Conservation (phyloP, 2,113 vertebrate species). For the Mixornis gularis region DNA sequence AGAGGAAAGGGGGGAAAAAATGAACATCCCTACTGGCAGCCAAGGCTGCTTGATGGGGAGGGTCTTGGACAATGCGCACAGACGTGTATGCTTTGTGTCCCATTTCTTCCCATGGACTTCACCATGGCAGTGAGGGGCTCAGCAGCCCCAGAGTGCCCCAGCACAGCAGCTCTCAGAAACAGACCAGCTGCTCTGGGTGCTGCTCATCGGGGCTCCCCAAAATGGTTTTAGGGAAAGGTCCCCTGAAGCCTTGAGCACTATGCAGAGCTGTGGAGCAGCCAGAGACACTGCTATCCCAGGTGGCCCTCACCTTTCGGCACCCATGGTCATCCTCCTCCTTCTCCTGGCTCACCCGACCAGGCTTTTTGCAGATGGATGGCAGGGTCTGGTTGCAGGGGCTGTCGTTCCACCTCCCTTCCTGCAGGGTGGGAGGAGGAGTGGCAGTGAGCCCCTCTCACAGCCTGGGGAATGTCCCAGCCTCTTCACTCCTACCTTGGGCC, state of each 20-base stretch:
- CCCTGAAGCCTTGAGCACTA: not conserved
- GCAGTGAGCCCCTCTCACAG: not conserved
- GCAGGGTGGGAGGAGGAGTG: not conserved
- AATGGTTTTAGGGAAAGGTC: not conserved
- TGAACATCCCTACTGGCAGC: not conserved
- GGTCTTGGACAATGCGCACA: not conserved
- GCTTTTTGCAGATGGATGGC: slow-evolving; percentile 93
- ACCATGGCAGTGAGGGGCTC: accelerated
- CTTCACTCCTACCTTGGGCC: not conserved
- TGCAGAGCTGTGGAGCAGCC: accelerated
- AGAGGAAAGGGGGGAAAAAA: not conserved
- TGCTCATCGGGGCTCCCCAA: accelerated
- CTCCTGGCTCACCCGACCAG: slow-evolving; percentile 80
- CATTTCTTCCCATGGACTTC: not conserved
- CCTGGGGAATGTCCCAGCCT: not conserved
- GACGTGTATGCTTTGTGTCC: accelerated
- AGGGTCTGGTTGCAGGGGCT: slow-evolving; percentile 93
- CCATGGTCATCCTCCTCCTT: slow-evolving; percentile 80
- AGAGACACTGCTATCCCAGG: not conserved
- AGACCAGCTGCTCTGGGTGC: accelerated
- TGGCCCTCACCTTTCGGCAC: slow-evolving; percentile 82
- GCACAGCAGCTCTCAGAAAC: not conserved
- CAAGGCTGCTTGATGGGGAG: not conserved
- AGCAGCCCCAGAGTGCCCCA: not conserved
- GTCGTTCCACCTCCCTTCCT: slow-evolving; percentile 97